phyloP scores from a whole-genome alignment of 2,888 invertebrate species.

The Magallana nippona region DNA sequence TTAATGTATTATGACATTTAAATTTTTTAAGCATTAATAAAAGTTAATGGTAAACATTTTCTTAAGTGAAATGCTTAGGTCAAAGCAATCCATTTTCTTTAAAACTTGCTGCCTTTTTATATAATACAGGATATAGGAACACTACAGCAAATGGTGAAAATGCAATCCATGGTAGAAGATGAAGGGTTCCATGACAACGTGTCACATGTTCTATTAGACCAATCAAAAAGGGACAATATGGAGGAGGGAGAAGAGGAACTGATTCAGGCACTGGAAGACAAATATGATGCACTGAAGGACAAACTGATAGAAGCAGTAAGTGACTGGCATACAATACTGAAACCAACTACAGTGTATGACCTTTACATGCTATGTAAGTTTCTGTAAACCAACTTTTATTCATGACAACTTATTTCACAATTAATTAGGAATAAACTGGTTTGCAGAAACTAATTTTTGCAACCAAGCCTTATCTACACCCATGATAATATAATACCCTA shows the following conservation, averaged over 20 bases:
- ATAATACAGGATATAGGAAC: constrained; percentile 57
- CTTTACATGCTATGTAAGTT: no score
- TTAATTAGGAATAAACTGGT: no score
- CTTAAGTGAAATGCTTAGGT: no score
- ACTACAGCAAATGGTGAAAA: constrained; percentile 60
- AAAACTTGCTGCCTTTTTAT: neutral
- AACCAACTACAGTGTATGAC: no score
- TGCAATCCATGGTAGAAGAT: constrained; percentile 53
- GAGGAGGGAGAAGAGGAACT: constrained; percentile 58
- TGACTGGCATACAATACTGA: neutral
- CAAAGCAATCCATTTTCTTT: no score
- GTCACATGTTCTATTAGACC: constrained; percentile 64
- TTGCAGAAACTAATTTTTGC: no score
- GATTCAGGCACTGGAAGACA: constrained; percentile 72
- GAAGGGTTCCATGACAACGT: constrained; percentile 69
- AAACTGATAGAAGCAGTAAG: constrained; percentile 74
- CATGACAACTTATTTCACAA: no score
- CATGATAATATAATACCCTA: no score
- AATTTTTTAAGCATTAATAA: no score
- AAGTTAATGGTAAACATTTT: neutral
- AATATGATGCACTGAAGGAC: constrained; percentile 75
- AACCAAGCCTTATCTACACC: no score
- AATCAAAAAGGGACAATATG: constrained; percentile 51
- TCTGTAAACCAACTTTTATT: no score
- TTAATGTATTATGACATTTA: no score